Base-by-base conservation (phyloP, 2,797 vertebrate genomes). In the Syngnathus acus region DNA sequence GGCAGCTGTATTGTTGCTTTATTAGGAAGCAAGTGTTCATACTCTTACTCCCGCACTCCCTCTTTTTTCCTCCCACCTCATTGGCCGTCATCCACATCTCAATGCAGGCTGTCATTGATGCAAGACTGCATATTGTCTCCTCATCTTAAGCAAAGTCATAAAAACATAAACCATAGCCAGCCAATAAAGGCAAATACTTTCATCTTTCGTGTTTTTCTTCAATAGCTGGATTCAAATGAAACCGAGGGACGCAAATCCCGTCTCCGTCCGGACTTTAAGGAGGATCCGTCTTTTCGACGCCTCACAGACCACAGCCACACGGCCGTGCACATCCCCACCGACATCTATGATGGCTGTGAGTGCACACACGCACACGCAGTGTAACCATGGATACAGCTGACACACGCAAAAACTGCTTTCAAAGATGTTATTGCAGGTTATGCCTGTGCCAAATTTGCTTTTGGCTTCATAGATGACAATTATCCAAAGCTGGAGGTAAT, bases 261-360 rank as follows among this genome's bases (percentile, higher is more conserved):
- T 78, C 94, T 97, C 80, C 93, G 89, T 73, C 96, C 96, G 4
- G 92, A 95, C 38, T 98, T 99, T 86, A 92, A 93, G 69, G 92
- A 95, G 0, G 95, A 98, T 79, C 85, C 89, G 1, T 88, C 91
- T 57, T 99, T 98, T 84, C 92, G 92, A 73, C 89, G 96, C 21
- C 87, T 94, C 71, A 95, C 94, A 0, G 96, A 95, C 71, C 92
- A 95, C 86, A 95, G 97, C 68, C 93, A 97, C 69, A 95, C 97
- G 53, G 97, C 95, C 19, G 97, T 99, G 65, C 97, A 99, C 79
- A 99, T 99, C 82, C 97, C 97, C 64, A 99, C 97, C 1, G 97
- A 99, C 86, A 99, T 99, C 87, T 99, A 99, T 47, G 95, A 99
- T 72, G 97, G 97, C 83, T 98, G 97, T 99, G 91, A 99, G 97